Percentiles rank a stretch among this genome's conserved stretches.
These are phyloP conservation scores for Zaprionus bogoriensis DNA, from an alignment of 2,888 invertebrate genomes.

Conservation along the genomic window DNA sequence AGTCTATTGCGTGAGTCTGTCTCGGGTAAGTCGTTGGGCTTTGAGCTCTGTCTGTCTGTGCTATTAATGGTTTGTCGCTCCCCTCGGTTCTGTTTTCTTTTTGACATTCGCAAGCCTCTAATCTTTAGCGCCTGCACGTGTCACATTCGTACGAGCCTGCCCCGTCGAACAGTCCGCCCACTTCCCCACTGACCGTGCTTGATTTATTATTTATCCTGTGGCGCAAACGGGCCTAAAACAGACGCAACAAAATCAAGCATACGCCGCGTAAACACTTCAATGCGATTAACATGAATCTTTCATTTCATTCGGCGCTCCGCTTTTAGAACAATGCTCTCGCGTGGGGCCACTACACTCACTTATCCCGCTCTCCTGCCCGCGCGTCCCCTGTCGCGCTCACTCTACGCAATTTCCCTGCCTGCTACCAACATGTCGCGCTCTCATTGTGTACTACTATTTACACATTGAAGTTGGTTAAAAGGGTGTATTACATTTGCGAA, in stretches of 20 bases:
- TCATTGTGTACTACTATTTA: too few species aligned
- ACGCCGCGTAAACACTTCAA: constrained; percentile 40
- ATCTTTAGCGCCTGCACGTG: constrained; percentile 22
- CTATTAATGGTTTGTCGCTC: not conserved
- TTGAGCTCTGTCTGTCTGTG: not conserved
- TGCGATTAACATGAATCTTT: constrained; percentile 57
- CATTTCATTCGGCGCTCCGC: constrained; percentile 22
- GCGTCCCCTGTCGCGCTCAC: too few species aligned
- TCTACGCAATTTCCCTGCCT: too few species aligned
- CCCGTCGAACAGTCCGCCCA: too few species aligned
- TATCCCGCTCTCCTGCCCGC: too few species aligned
- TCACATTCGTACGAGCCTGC: too few species aligned
- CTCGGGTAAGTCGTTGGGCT: too few species aligned
- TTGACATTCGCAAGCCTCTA: constrained; percentile 19
- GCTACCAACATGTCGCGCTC: too few species aligned
- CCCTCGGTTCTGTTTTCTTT: not conserved
- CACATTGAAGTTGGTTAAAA: too few species aligned
- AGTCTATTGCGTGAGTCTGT: not conserved
- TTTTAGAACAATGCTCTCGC: not conserved
- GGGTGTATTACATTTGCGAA: too few species aligned
- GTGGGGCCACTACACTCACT: too few species aligned
- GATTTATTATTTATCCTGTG: constrained; percentile 35
- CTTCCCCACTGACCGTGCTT: constrained; percentile 7
- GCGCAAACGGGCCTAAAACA: not conserved
- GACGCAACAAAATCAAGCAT: constrained; percentile 34